Evolutionary conservation across 1,140 invertebrate species (phyloP), one percentile per base, ranked within the genome.

Genomic region (Orius laevigatus): DNA sequence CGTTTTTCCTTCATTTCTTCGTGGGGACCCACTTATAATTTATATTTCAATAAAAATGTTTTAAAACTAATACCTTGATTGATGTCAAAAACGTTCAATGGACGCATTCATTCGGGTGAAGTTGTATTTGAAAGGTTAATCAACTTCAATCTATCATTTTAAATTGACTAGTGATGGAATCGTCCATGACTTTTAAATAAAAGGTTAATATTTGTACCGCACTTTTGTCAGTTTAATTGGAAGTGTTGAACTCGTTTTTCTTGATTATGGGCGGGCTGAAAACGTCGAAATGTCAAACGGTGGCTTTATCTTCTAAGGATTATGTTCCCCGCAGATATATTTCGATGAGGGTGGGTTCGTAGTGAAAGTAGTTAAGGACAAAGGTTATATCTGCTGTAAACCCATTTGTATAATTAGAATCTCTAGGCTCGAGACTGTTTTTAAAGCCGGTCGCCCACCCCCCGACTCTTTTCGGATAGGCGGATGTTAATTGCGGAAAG

Each of bases 401-500:
- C 40, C 40, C 40, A 42, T 42, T 42, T 19, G 40, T 42, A 42
- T 42, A 42, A 42, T 42, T 42, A 42, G 40, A 42, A 42, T 16
- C 12, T 19, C n/a, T n/a, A n/a, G n/a, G n/a, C 36, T 4, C n/a
- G 3, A 38, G 15, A n/a, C 36, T 16, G 15, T n/a, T 38, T 38
- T 38, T 38, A 38, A 12, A 12, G 36, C 15, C 15, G 36, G n/a
- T 3, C n/a, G 15, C 3, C 36, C 36, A 3, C 11, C 11, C 25
- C 25, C 8, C 25, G 25, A 25, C 25, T 25, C 25, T 25, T 25
- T 25, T 25, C 25, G 25, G 25, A 25, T 25, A 25, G 25, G 25
- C 25, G 25, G 25, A 25, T 25, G 25, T 25, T 25, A 25, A 25
- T 25, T 25, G 25, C 25, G 25, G 25, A 25, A 25, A 25, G 25